Evolutionary conservation across 30 jellyfish, hydroid and myxozoan genomes (phyloP), one percentile per base, ranked within the genome.

Genomic region (Mastigias papua): DNA sequence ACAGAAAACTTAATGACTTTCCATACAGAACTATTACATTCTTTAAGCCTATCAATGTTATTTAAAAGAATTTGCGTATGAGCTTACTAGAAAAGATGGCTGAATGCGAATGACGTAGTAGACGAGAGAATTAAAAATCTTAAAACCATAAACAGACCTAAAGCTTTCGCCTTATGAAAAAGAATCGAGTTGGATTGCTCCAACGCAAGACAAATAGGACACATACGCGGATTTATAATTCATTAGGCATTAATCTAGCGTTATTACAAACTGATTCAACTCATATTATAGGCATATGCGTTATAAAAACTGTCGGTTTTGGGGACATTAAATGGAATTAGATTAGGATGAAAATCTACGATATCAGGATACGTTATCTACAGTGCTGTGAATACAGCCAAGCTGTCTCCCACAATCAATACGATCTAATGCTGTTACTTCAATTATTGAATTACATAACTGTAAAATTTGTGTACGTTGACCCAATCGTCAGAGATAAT

Each of bases 341-440:
- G 88, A 77, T 77, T 77, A 77, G 64, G 78, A 77, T 77, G 32
- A 35, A 49, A 15, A 77, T 21, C 31, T 51, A 57, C 76, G 33
- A 63, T 73, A 77, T 77, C 46, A 77, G 88, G 88, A 77, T 77
- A 57, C 58, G 88, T 77, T 77, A 77, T 77, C 78, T 61, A 23
- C 61, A 66, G 78, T 77, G 76, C 78, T 35, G 32, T 57, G 88
- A 66, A 77, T 77, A 77, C 88, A 63, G 79, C 75, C 68, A 23
- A n/a, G 75, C 76, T 63, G 77, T 49, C 88, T 77, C 88, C 74
- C 29, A 34, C 58, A n/a, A 60, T 32, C 78, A 19, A 77, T 57
- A 17, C 57, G 57, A 77, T 77, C 88, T 77, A 50, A 77, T 77
- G 57, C 78, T 54, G 78, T 77, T 77, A 50, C 62, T 57, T 77